Percentiles rank a stretch among this genome's conserved stretches.
These are phyloP conservation scores for Saguinus imperator DNA, from an alignment of 2,113 vertebrate species.

Conservation along the genomic window DNA sequence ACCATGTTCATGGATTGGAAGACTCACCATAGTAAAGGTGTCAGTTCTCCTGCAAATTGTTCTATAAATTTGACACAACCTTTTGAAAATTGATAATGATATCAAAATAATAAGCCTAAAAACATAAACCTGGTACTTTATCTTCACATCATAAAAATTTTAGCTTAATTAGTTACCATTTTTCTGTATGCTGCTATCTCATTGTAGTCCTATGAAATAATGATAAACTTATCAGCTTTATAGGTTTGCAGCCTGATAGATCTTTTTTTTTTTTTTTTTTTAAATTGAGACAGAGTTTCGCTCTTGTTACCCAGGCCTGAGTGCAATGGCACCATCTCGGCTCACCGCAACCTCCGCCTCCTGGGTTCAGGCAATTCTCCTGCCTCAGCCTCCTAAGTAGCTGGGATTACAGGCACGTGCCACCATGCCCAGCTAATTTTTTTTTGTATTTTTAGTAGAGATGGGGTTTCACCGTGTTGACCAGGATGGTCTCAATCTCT, in stretches of 20 bases:
- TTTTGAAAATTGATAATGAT: background rate
- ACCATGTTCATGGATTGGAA: background rate
- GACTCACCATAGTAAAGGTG: background rate
- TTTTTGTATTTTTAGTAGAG: no score
- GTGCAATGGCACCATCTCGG: no score
- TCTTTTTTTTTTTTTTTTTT: background rate
- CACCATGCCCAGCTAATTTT: no score
- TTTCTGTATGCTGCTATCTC: background rate
- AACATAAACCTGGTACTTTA: background rate
- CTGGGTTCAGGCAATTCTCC: no score
- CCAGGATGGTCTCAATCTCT: no score
- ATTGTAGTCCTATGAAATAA: background rate
- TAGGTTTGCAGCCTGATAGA: background rate
- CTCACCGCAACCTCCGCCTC: no score
- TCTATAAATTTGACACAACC: background rate
- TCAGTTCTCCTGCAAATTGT: background rate
- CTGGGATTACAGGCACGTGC: no score
- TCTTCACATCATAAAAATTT: background rate
- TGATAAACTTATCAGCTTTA: background rate
- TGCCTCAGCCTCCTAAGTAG: no score
- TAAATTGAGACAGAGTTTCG: no score
- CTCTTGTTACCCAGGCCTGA: no score
- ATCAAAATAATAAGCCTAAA: constrained; percentile 2
- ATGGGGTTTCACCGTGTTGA: no score
- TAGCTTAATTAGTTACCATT: background rate